Evolutionary conservation across 2,113 vertebrate species (phyloP), one percentile per base, ranked within the genome.

Genomic region (Thymallus thymallus): DNA sequence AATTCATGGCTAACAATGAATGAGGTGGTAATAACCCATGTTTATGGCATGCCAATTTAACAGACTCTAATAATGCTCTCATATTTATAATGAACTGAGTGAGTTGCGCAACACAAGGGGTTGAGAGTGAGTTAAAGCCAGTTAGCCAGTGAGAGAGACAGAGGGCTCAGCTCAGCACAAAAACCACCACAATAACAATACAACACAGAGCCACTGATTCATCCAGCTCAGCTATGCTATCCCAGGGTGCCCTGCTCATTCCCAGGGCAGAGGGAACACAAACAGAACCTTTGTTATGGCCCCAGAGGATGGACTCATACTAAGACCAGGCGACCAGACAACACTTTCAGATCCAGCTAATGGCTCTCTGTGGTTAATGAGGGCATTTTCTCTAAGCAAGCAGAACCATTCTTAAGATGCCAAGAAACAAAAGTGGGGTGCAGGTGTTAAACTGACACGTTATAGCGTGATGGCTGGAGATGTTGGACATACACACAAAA

Each of bases 241-340:
- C 84, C 88, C 86, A 85, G 84, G 13, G n/a, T 68, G 66, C 66
- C 66, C 41, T 64, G 86, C 80, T 56, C 48, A 76, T 78, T 13
- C 81, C 74, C 35, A 18, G 26, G 29, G 76, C 79, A 26, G 12
- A 77, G 67, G 32, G 24, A 55, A 76, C 68, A 89, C 84, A 89
- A 86, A 51, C 56, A n/a, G 62, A 16, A 22, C 29, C 72, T 78
- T 87, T 88, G 86, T 88, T 61, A 60, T 14, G 46, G 66, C 4
- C 20, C 45, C 71, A 72, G 1, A 71, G 74, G 35, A 41, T 41
- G 29, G 46, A 48, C 26, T n/a, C 82, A 69, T 66, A 51, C 60
- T 69, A 74, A 71, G 67, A 35, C 30, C 4, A 30, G 26, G 29
- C 6, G 1, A 30, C 64, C 24, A 35, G n/a, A 20, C 23, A 0